Evolutionary conservation across 2,888 invertebrate species (phyloP), one percentile per base, ranked within the genome.

Genomic region (Neria commutata): DNA sequence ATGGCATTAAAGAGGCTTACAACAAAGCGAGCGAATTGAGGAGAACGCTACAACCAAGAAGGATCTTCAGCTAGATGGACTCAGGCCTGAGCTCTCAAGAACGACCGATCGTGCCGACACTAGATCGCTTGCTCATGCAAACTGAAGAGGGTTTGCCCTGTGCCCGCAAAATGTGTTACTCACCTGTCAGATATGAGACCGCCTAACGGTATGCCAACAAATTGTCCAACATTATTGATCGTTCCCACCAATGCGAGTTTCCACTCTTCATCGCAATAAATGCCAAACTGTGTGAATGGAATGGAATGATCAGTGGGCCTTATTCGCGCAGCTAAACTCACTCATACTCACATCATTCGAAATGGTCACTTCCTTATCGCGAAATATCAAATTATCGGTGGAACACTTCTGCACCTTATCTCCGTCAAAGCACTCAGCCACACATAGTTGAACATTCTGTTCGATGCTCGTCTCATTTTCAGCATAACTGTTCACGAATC

Each of bases 181-280:
- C 75, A 91, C 84, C 86, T 88, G 81, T 91, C 91, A 2, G 87
- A 89, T 68, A 85, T 83, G 74, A 81, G 85, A 75, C 86, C 88
- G 33, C 83, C 86, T 54, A 90, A 83, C 19, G 89, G 85, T 80
- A 91, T 85, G 8, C 90, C 88, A 40, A 89, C 82, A 70, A 91
- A 89, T 83, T 90, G 90, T 19, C 91, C 91, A 49, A 89, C 77
- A 74, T 89, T 90, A 75, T 90, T 89, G 5, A 90, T 83, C 1
- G 91, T 90, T 8, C 91, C 91, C 34, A 91, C 86, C 68, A 91
- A 73, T 0, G 91, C 86, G 56, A 89, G 79, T 80, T 89, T 90
- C 91, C 91, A 91, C 60, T 87, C 77, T 63, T 85, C 77, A 1
- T 68, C 65, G 57, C 79, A 79, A 60, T 67, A 79, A 63, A 79